These are phyloP conservation scores for Galaxea fascicularis DNA, from an alignment of 92 coral and sea anemone genomes.

Conservation along the genomic window DNA sequence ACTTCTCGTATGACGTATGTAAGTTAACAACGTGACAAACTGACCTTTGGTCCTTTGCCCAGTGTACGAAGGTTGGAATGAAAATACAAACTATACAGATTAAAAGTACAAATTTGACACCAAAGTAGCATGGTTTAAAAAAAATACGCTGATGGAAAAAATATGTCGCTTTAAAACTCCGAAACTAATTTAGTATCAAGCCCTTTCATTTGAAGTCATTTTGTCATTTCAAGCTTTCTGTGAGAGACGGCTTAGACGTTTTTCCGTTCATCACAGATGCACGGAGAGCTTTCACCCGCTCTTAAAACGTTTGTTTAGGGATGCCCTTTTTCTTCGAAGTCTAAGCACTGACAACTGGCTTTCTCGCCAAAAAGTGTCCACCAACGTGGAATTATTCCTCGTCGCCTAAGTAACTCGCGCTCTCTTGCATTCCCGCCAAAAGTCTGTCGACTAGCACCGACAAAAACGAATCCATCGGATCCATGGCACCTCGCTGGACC, in stretches of 20 bases:
- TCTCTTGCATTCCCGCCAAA: constrained; percentile 91
- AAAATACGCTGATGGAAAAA: no score
- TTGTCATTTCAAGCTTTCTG: no score
- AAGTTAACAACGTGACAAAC: no score
- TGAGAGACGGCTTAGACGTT: background rate
- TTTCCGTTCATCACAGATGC: no score
- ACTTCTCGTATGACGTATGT: no score
- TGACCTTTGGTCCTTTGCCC: no score
- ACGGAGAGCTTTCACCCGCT: no score
- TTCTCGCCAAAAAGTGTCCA: background rate
- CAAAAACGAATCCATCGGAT: constrained; percentile 95
- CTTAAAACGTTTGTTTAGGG: no score
- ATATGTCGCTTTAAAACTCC: background rate
- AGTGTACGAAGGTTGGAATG: background rate
- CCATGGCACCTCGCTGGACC: constrained; percentile 99
- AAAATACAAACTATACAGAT: background rate
- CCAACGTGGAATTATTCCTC: constrained; percentile 1
- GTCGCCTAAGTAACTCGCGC: constrained; percentile 74
- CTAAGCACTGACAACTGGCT: background rate
- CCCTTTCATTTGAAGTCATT: no score
- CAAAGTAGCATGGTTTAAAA: background rate
- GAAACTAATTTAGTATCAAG: background rate
- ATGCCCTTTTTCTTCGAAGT: background rate
- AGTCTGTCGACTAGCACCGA: constrained; percentile 90
- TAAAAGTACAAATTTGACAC: background rate